phyloP scores from a whole-genome alignment of 1,140 invertebrate genomes.

The Solen grandis region DNA sequence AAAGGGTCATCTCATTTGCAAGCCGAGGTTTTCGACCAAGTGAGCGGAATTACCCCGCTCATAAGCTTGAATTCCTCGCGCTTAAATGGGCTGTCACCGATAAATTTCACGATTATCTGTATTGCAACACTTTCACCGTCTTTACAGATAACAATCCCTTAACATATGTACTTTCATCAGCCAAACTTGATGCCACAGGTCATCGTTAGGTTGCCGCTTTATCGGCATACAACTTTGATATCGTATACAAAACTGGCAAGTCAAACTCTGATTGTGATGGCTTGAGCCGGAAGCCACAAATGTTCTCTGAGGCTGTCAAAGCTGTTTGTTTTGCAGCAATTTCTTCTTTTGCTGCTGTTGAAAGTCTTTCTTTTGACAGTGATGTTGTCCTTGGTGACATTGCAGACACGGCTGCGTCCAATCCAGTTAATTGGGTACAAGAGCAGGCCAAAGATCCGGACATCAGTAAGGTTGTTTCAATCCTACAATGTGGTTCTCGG shows the following conservation, averaged over 20 bases:
- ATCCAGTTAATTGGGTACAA: neutral
- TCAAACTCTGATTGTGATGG: conserved; percentile 37
- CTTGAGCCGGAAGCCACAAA: neutral
- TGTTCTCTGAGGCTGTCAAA: neutral
- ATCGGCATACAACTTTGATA: conserved; percentile 30
- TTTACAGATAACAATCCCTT: conserved; percentile 49
- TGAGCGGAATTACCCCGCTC: conserved; percentile 37
- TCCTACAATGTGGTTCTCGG: neutral
- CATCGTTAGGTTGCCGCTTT: conserved; percentile 37
- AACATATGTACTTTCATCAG: conserved; percentile 26
- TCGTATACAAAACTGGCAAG: conserved; percentile 21
- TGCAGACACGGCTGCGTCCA: no score
- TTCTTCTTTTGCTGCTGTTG: neutral
- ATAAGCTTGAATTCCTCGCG: conserved; percentile 44
- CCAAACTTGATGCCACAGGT: conserved; percentile 47
- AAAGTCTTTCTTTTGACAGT: neutral
- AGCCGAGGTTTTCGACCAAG: conserved; percentile 14
- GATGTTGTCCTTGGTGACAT: neutral
- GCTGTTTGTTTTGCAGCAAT: neutral
- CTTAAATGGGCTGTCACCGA: conserved; percentile 54
- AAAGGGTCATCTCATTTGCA: conserved; percentile 28
- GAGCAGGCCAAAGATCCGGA: neutral
- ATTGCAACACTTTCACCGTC: conserved; percentile 23
- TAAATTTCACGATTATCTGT: conserved; percentile 61
- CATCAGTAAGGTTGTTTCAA: neutral